phyloP scores from a whole-genome alignment of 2,888 invertebrate genomes.

The Chromoteleia sp. region DNA sequence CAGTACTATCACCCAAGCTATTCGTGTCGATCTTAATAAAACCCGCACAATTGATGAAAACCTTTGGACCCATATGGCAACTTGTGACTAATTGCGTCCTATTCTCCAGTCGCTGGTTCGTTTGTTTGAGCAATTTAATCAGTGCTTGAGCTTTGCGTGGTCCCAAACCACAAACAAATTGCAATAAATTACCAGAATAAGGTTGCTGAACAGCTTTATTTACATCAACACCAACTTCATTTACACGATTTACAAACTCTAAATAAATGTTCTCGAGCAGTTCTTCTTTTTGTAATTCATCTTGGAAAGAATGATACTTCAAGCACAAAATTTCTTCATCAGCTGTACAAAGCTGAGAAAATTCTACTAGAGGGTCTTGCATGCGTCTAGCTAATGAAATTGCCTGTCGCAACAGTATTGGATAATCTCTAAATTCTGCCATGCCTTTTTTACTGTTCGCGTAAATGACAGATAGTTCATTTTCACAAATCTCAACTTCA shows the following conservation, averaged over 20 bases:
- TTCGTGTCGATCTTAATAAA: slow-evolving; percentile 99
- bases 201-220: slow-evolving; percentile 96
- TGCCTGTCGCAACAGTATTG: slow-evolving; percentile 95
- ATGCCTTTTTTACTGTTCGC: slow-evolving; percentile 95
- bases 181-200: slow-evolving; percentile 94
- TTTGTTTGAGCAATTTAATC: slow-evolving; percentile 94
- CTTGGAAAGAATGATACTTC: slow-evolving; percentile 93
- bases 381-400: slow-evolving; percentile 95
- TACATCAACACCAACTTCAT: slow-evolving; percentile 99
- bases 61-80: slow-evolving; percentile 99
- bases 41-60: slow-evolving; percentile 99
- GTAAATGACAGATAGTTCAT: slow-evolving; percentile 96
- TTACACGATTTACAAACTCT: slow-evolving; percentile 97
- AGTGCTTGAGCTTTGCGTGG: slow-evolving; percentile 96
- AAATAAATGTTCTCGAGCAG: slow-evolving; percentile 93
- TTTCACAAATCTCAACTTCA: slow-evolving; percentile 96
- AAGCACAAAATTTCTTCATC: slow-evolving; percentile 99
- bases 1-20: slow-evolving; percentile 96
- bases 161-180: slow-evolving; percentile 98
- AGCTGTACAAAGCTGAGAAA: slow-evolving; percentile 96
- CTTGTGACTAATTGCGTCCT: slow-evolving; percentile 96
- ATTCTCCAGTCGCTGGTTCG: slow-evolving; percentile 96
- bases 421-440: slow-evolving; percentile 96
- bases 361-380: slow-evolving; percentile 98
- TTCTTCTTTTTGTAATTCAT: slow-evolving; percentile 91